Conservation (phyloP, 2,113 vertebrate genomes). For the Cheilinus undulatus region DNA sequence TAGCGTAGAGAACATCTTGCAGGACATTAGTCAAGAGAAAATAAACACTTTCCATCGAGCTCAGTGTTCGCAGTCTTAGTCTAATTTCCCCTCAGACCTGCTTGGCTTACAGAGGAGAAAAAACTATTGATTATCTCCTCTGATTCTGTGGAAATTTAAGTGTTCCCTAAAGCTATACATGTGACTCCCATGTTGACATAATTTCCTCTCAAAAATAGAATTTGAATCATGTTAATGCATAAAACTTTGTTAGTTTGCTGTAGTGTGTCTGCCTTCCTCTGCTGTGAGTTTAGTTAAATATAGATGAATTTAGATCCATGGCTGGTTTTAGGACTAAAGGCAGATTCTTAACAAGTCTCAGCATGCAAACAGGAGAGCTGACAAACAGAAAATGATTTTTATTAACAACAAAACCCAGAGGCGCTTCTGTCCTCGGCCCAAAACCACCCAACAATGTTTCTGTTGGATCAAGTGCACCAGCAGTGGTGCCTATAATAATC, state of each 20-base stretch:
- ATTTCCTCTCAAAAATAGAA: no score
- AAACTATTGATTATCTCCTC: background rate
- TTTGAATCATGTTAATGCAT: no score
- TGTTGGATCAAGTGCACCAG: slow-evolving; percentile 1
- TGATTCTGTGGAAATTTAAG: no score
- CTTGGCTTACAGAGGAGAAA: background rate
- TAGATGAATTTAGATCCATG: background rate
- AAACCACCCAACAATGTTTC: slow-evolving; percentile 25
- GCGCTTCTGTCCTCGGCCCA: slow-evolving; percentile 39
- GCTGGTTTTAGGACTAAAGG: slow-evolving; percentile 32
- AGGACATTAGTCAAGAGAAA: background rate
- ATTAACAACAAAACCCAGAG: slow-evolving; percentile 51
- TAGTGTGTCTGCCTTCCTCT: background rate
- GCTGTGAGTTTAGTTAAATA: background rate
- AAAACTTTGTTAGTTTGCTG: no score
- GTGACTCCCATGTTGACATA: no score
- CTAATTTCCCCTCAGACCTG: background rate
- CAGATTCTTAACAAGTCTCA: slow-evolving; percentile 69
- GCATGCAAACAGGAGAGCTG: slow-evolving; percentile 39
- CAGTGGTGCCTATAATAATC: background rate
- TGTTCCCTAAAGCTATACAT: no score
- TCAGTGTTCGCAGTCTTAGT: background rate
- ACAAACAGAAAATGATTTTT: slow-evolving; percentile 59
- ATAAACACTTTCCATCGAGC: background rate
- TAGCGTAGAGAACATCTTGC: background rate